phyloP scores from a whole-genome alignment of 2,797 vertebrate species.

The Gorsachius magnificus region DNA sequence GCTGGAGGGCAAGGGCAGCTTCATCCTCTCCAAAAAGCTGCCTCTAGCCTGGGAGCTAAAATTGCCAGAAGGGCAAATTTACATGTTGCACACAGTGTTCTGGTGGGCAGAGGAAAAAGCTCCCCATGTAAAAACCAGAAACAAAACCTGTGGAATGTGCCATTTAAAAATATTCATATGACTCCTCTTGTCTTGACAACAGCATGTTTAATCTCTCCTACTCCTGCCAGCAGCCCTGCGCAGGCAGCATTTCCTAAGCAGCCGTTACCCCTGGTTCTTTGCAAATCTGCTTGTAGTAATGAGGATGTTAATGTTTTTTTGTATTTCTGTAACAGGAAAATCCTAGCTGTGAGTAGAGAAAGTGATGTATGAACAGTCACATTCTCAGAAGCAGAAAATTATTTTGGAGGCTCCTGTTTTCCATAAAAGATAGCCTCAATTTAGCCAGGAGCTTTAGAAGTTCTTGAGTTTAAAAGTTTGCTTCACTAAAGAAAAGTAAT shows the following conservation, averaged over 20 bases:
- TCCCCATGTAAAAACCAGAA: rapidly evolving
- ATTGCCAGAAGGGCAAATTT: rapidly evolving
- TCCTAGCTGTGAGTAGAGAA: neutral
- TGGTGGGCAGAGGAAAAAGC: neutral
- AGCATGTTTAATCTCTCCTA: rapidly evolving
- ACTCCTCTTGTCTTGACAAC: neutral
- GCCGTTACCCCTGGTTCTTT: neutral
- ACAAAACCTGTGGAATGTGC: rapidly evolving
- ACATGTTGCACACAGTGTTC: rapidly evolving
- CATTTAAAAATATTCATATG: rapidly evolving
- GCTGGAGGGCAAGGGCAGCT: rapidly evolving
- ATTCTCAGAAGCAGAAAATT: neutral
- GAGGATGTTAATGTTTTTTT: rapidly evolving
- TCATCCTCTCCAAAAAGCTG: neutral
- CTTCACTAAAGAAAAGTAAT: neutral
- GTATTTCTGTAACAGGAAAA: neutral
- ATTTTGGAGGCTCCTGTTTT: neutral
- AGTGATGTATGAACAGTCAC: rapidly evolving
- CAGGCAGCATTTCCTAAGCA: neutral
- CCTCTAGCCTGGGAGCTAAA: neutral
- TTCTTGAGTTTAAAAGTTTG: neutral
- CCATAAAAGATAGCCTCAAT: neutral
- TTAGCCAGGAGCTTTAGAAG: neutral
- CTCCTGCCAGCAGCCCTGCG: neutral
- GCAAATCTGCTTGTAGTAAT: neutral